Evolutionary conservation across 2,113 vertebrate genomes (phyloP).

Genomic region (Microcebus murinus): DNA sequence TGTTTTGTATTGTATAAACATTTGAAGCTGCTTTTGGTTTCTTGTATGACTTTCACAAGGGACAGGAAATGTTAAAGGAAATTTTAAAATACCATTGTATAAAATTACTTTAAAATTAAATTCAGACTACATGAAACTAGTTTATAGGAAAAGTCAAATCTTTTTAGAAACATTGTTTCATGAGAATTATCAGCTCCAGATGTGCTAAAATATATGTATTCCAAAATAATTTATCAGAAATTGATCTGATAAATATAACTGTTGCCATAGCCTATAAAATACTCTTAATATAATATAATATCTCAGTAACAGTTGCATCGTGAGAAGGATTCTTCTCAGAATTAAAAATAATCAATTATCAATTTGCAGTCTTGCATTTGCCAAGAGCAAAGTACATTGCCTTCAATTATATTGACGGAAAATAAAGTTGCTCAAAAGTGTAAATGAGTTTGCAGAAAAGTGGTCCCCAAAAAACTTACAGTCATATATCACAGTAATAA

Average conservation of each 20-base stretch:
- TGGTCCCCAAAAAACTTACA: not conserved
- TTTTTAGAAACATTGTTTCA: slow-evolving; percentile 8
- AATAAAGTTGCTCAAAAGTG: not conserved
- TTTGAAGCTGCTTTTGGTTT: not conserved
- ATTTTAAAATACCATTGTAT: not conserved
- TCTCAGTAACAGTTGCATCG: not conserved
- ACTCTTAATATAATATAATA: slow-evolving; percentile 27
- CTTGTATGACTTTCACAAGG: not conserved
- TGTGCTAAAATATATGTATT: not conserved
- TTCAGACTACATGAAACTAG: not conserved
- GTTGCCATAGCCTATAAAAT: not conserved
- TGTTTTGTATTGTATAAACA: not conserved
- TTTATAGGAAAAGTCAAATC: not conserved
- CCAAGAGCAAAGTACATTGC: not conserved
- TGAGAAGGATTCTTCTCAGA: not conserved
- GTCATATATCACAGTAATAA: not conserved
- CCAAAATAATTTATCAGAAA: slow-evolving; percentile 17
- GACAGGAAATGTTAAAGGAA: slow-evolving; percentile 1
- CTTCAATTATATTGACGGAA: slow-evolving; percentile 18
- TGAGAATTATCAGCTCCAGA: not conserved
- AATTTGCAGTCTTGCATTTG: not conserved
- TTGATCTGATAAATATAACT: not conserved
- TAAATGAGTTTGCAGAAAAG: not conserved
- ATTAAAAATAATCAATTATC: not conserved
- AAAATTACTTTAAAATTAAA: slow-evolving; percentile 25